Percentiles rank a stretch among this genome's conserved stretches.
Evolutionary conservation across 2,113 vertebrate species (phyloP).

Genomic region (Esox niger): DNA sequence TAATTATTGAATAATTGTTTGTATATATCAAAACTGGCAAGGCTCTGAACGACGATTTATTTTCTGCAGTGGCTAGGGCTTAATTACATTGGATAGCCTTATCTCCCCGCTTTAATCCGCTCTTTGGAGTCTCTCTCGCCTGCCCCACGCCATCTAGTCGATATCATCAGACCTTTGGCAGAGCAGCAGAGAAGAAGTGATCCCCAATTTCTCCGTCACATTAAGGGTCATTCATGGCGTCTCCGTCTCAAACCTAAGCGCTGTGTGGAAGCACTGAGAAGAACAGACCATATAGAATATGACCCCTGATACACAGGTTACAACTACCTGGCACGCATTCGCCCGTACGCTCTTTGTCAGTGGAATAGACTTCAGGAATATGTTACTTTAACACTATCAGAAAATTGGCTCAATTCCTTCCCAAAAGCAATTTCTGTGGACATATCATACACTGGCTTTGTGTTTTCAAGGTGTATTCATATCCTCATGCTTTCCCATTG

Average conservation of each 20-base stretch:
- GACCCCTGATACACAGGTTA: conserved; percentile 38
- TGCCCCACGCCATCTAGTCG: conserved; percentile 45
- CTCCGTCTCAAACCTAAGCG: conserved; percentile 40
- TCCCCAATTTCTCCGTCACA: conserved; percentile 60
- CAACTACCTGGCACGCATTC: conserved; percentile 32
- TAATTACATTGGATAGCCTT: conserved; percentile 82
- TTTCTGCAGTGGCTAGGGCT: conserved; percentile 70
- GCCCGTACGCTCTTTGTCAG: conserved; percentile 39
- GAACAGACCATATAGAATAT: conserved; percentile 27
- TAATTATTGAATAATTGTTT: conserved; percentile 94
- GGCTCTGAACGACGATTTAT: conserved; percentile 83
- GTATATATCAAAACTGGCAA: conserved; percentile 78
- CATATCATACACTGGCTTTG: conserved; percentile 14
- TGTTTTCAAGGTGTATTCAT: conserved; percentile 31
- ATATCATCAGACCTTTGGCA: conserved; percentile 56
- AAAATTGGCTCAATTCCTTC: conserved; percentile 44
- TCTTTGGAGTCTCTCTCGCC: conserved; percentile 39
- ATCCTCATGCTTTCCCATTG: conserved; percentile 6
- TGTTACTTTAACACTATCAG: conserved; percentile 27
- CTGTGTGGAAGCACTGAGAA: conserved; percentile 39
- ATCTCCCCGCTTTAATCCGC: conserved; percentile 70
- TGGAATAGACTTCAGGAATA: conserved; percentile 35
- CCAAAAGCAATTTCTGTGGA: conserved; percentile 49
- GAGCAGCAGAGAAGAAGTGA: conserved; percentile 55
- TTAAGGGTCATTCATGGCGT: conserved; percentile 58